Evolutionary conservation across 2,888 invertebrate species (phyloP).

Genomic region (Caenorhabditis afra): DNA sequence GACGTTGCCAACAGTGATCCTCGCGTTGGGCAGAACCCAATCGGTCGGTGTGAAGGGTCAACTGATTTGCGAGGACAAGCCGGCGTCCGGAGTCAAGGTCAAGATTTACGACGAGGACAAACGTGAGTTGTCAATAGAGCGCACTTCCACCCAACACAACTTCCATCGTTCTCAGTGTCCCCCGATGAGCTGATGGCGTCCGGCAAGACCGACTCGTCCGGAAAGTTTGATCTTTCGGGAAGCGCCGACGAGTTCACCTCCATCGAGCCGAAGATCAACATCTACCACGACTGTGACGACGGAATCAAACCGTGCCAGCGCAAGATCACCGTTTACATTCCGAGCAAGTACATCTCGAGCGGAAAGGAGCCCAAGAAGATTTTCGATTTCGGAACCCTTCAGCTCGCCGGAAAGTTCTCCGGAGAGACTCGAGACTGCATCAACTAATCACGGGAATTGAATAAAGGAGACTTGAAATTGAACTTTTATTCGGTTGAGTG

Average conservation of each 20-base stretch:
- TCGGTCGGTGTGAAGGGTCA: conserved; percentile 54
- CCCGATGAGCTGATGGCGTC: conserved; percentile 68
- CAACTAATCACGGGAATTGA: conserved; percentile 50
- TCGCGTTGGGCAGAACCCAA: conserved; percentile 55
- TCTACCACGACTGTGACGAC: conserved; percentile 63
- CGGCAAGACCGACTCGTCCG: conserved; percentile 55
- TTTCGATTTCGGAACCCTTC: conserved; percentile 69
- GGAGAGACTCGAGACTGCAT: conserved; percentile 70
- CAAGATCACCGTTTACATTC: conserved; percentile 75
- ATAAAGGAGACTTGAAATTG: not conserved
- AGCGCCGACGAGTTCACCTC: conserved; percentile 67
- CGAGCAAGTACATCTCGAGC: conserved; percentile 69
- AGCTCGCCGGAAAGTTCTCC: conserved; percentile 68
- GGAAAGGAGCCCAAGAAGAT: conserved; percentile 69
- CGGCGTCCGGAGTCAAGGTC: conserved; percentile 52
- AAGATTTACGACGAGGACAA: conserved; percentile 63
- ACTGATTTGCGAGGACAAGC: conserved; percentile 59
- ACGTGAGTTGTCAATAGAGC: conserved; percentile 30
- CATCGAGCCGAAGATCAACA: conserved; percentile 67
- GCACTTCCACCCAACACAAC: not conserved
- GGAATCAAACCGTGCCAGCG: conserved; percentile 73
- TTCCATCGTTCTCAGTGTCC: conserved; percentile 41
- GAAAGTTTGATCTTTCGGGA: conserved; percentile 62
- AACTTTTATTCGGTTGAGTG: conserved; percentile 5
- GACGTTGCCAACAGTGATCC: conserved; percentile 33